Base-by-base conservation (phyloP, 1,140 invertebrate species). In the Diprion similis region DNA sequence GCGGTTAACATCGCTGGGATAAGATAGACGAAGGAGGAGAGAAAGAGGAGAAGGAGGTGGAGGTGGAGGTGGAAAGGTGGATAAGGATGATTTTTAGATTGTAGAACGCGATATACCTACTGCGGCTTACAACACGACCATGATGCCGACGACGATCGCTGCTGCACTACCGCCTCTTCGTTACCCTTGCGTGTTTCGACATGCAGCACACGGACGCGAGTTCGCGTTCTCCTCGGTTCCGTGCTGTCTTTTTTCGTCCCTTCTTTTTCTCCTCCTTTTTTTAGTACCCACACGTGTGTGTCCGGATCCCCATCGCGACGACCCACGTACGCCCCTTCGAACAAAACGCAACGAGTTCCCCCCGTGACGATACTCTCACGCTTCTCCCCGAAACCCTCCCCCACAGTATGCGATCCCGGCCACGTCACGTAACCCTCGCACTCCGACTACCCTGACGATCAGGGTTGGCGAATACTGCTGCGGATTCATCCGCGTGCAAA, bases 201-300 rank as follows among this genome's bases (percentile, higher is more conserved):
- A 64, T 17, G 13, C 59, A 7, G 59, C 17, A 64, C 59, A 15
- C 59, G 24, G 59, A 37, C 24, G 13, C 59, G 46, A 46, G 48
- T 70, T 48, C 46, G 66, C 67, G 13, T n/a, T 48, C 67, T 24
- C 73, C 17, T 72, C 48, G 46, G 46, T 37, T 37, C 71, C 37
- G 68, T 75, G 71, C 66, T 45, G 65, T 73, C 75, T 18, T 73
- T 71, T 68, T 75, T 65, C 64, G 10, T 73, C 66, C 59, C 65
- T 73, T 66, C 71, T 66, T 71, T 74, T 73, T 67, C 17, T 68
- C 69, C 37, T 73, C 70, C 73, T 74, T 74, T 78, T 82, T 82
- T 82, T 75, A 68, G 78, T 73, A 68, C 77, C 79, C 79, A 83
- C 83, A 83, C 82, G 83, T 82, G 82, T 81, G 82, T 81, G 82